phyloP scores from a whole-genome alignment of 2,113 vertebrate genomes.

The Microtus ochrogaster region DNA sequence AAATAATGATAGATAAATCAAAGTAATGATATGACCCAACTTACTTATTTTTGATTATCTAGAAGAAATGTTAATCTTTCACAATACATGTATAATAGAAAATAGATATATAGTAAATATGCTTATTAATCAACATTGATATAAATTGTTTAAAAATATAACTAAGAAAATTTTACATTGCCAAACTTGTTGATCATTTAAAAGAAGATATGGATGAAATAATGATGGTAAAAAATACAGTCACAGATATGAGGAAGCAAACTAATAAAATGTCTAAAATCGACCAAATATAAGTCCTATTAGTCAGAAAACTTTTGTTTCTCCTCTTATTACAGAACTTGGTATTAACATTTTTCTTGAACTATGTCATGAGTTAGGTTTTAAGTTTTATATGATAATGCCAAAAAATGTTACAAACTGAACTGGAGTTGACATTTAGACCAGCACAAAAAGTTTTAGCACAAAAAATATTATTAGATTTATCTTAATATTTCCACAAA shows the following conservation, averaged over 20 bases:
- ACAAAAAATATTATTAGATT: conserved; percentile 43
- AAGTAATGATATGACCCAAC: background rate
- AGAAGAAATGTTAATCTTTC: background rate
- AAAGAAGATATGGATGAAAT: background rate
- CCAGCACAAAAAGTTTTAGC: background rate
- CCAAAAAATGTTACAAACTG: background rate
- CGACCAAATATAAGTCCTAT: background rate
- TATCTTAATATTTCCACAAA: conserved; percentile 75
- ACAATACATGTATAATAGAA: background rate
- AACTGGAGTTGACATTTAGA: background rate
- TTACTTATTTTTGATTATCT: background rate
- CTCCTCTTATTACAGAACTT: background rate
- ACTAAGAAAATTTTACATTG: background rate
- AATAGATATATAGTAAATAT: background rate
- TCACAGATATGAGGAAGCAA: background rate
- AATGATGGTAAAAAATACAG: background rate
- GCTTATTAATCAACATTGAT: background rate
- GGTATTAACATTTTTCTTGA: background rate
- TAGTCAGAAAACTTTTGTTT: background rate
- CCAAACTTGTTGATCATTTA: background rate
- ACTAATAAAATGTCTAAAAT: background rate
- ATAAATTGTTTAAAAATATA: background rate
- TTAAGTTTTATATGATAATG: background rate
- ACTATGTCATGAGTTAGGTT: background rate
- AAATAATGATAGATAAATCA: background rate